Base-by-base conservation (phyloP, 1,140 invertebrate genomes). In the Pseudomyrmex sp. region DNA sequence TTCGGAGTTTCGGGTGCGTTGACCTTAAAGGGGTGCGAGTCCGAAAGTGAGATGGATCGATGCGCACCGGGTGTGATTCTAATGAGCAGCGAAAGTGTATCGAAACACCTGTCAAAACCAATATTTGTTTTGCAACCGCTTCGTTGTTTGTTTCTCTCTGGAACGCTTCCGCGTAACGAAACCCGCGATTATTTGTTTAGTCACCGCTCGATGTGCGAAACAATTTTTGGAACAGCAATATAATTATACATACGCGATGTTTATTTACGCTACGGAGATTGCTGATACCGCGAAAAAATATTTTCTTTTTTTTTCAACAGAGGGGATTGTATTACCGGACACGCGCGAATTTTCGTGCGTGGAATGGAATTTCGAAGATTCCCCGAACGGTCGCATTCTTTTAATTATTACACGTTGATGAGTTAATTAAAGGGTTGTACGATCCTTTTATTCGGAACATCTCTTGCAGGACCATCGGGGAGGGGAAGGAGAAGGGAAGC, bases 31-130 rank as follows among this genome's bases (percentile, higher is more conserved):
- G 54, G 66, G 8, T 61, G 66, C 15, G 54, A 61, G 8, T 72
- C 7, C n/a, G 66, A 80, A 70, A 80, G 76, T 80, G 66, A 80
- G 66, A 1, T 70, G 52, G 54, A 59, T 80, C 76, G 66, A 72
- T 72, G 23, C 26, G 20, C 46, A 48, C 46, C 46, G 66, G 20
- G 66, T 80, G 76, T 80, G 76, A 80, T 72, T 72, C 76, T 80
- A 80, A 80, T 80, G 76, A 80, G 76, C 66, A 61, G 76, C 66
- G 76, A 80, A 80, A 80, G 76, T 80, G 76, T 72, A 80, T 72
- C 44, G 66, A 72, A 72, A 61, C 76, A 70, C 66, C 76, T 70
- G 76, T 72, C 76, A 80, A 80, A 80, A 80, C 23, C 65, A 80
- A 80, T 80, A 80, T 80, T 80, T 80, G 66, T 80, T 72, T 48